Evolutionary conservation across 2,888 invertebrate genomes (phyloP).

Genomic region (Apocheima hispidaria): DNA sequence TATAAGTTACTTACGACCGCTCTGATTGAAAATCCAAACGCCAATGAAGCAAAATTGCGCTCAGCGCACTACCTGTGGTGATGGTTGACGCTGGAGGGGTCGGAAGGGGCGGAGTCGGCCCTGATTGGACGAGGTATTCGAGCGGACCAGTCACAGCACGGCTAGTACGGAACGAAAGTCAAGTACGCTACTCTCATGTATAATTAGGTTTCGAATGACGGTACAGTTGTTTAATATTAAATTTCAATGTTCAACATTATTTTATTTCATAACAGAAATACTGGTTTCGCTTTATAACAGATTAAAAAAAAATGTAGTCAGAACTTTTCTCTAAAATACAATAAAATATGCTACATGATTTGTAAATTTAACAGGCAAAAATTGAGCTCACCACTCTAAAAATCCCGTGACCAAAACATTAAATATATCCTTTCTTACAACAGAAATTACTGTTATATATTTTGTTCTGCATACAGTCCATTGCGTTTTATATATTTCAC

Average conservation of each 20-base stretch:
- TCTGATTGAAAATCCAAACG: too few relatives aligned
- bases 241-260: constrained; percentile 70
- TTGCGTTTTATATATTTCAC: constrained; percentile 35
- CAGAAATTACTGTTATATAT: constrained; percentile 39
- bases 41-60: too few relatives aligned
- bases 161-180: too few relatives aligned
- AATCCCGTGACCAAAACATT: constrained; percentile 43
- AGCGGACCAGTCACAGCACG: too few relatives aligned
- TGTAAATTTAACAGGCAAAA: constrained; percentile 43
- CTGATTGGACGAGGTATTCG: too few relatives aligned
- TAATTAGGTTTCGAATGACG: too few relatives aligned
- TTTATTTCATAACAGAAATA: constrained; percentile 60
- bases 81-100: too few relatives aligned
- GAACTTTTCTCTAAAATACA: constrained; percentile 37
- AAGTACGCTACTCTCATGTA: too few relatives aligned
- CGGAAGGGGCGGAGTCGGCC: too few relatives aligned
- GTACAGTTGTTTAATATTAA: too few relatives aligned
- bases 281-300: constrained; percentile 57
- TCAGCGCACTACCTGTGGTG: too few relatives aligned
- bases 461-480: constrained; percentile 29
- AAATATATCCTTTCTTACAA: constrained; percentile 44
- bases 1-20: too few relatives aligned
- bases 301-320: constrained; percentile 50
- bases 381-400: constrained; percentile 59
- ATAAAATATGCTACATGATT: constrained; percentile 39